phyloP scores from a whole-genome alignment of 2,888 invertebrate species.

The Gisinianus flammeolus region DNA sequence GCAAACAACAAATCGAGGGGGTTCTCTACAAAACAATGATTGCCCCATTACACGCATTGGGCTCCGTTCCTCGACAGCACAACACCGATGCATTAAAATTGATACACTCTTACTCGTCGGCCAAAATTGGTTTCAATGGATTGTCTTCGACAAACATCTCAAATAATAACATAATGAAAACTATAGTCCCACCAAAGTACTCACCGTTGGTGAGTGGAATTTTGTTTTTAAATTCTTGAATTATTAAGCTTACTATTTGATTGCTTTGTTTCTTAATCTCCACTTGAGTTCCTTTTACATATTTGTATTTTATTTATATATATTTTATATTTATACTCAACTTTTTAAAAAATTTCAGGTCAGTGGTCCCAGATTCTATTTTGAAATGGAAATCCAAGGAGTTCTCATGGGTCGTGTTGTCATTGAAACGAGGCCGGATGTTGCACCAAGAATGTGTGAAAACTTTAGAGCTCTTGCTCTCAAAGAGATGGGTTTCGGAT shows the following conservation, averaged over 20 bases:
- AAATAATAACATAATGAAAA: constrained; percentile 46
- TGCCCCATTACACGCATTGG: constrained; percentile 53
- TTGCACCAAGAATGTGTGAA: constrained; percentile 80
- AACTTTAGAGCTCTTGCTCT: constrained; percentile 76
- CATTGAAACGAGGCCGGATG: constrained; percentile 77
- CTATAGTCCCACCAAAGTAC: constrained; percentile 58
- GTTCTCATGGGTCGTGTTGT: constrained; percentile 74
- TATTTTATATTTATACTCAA: no score
- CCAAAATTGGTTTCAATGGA: constrained; percentile 55
- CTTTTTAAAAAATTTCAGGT: no score
- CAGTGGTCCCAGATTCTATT: constrained; percentile 73
- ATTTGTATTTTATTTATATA: no score
- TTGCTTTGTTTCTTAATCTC: no score
- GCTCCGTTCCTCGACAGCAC: constrained; percentile 49
- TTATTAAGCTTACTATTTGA: no score
- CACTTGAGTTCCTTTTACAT: no score
- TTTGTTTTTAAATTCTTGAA: no score
- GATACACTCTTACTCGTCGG: constrained; percentile 55
- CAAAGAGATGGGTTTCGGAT: constrained; percentile 76
- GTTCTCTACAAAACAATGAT: constrained; percentile 57
- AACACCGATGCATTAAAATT: constrained; percentile 56
- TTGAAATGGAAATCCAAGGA: constrained; percentile 77
- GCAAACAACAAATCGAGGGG: constrained; percentile 57
- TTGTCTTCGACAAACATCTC: constrained; percentile 45
- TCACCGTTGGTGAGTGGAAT: constrained; percentile 53